A percentile compares a stretch with the other conserved stretches of the same genome.
phyloP scores from a whole-genome alignment of 1,140 invertebrate genomes.

The Drosophila trapezifrons region DNA sequence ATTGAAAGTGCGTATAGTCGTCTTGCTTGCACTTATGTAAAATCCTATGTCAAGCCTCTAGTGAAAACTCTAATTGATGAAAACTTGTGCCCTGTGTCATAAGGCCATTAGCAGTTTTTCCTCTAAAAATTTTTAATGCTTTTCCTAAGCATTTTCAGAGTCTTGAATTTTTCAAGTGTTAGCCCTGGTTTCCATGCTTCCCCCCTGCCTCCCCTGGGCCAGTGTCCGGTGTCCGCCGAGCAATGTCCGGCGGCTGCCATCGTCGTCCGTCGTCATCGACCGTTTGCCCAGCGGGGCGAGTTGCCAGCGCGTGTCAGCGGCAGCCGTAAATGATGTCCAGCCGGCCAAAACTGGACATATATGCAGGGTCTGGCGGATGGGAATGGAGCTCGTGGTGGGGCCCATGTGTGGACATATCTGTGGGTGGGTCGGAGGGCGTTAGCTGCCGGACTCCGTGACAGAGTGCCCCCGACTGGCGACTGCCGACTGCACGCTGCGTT shows the following conservation, averaged over 20 bases:
- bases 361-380: background rate
- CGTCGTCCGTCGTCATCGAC: slow-evolving; percentile 34
- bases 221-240: slow-evolving; percentile 38
- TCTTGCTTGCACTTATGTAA: no score
- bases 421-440: slow-evolving; percentile 56
- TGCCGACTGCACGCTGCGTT: slow-evolving; percentile 59
- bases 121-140: background rate
- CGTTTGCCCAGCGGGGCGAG: slow-evolving; percentile 58
- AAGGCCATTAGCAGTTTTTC: no score
- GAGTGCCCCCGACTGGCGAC: slow-evolving; percentile 44
- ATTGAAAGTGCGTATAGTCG: no score
- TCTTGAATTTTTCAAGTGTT: slow-evolving; percentile 16
- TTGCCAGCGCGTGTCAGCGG: slow-evolving; percentile 73
- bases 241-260: slow-evolving; percentile 31
- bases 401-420: slow-evolving; percentile 22
- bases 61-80: no score
- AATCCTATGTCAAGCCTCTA: no score
- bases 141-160: background rate
- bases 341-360: slow-evolving; percentile 27
- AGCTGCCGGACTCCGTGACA: slow-evolving; percentile 60
- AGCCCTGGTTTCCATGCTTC: background rate
- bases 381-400: slow-evolving; percentile 7
- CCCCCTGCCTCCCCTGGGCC: background rate
- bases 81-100: no score
- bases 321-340: slow-evolving; percentile 76